Base-by-base conservation (phyloP, 2,888 invertebrate species). In the Steinernema scapterisci region DNA sequence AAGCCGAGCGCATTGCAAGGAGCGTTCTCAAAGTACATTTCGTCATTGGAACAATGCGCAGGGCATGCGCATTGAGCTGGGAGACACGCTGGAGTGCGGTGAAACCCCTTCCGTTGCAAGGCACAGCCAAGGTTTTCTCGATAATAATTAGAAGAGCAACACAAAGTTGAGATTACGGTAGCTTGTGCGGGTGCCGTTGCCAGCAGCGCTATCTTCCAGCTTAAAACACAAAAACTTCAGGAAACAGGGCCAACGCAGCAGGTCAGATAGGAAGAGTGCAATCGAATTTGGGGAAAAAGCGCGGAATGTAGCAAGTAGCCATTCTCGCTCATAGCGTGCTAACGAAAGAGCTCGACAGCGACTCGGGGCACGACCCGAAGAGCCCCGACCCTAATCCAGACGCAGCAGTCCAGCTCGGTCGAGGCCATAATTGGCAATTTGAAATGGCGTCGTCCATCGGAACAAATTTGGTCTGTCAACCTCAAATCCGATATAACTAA, bases 401-500 rank as follows among this genome's bases (percentile, higher is more conserved):
- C 63, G 31, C 63, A 63, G 63, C 63, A 54, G 54, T 54, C 23
- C 54, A 63, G 63, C 16, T 25, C 63, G 63, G 63, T 63, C 38
- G 63, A 63, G 25, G 63, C 63, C 16, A 63, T 63, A 63, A 63
- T 63, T 63, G 63, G 25, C 63, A 63, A 63, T 63, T 63, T 63
- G 63, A 63, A 63, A 63, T 27, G 63, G 63, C 63, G 63, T 63
- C 63, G 63, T 63, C 63, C 63, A 63, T 63, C 63, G 63, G 63
- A 63, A 63, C 63, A 63, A 63, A 63, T 63, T 63, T 63, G 63
- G 31, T 63, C 31, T 31, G 63, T 16, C 63, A 63, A 63, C 63
- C 63, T 63, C 63, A 63, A 63, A 63, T 63, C 63, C 63, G 63
- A 63, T 63, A 25, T 2, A 63, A 63, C 25, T 2, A 63, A 63